These are phyloP conservation scores for Erpobdella octoculata DNA, from an alignment of 2,888 invertebrate genomes.

Conservation along the genomic window DNA sequence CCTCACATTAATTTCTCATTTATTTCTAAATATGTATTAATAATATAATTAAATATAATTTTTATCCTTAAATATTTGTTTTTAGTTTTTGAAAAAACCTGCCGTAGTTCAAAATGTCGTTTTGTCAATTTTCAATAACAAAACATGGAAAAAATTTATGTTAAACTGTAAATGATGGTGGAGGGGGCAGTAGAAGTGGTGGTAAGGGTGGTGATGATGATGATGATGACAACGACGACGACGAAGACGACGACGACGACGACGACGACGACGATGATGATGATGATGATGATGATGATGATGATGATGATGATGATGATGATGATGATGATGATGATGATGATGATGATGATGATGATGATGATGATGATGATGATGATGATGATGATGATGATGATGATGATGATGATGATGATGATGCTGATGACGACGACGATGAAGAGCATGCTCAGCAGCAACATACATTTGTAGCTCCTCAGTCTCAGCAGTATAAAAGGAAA, in stretches of 20 bases:
- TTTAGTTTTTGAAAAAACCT: too few relatives aligned
- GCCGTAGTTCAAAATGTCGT: too few relatives aligned
- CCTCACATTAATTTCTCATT: too few relatives aligned
- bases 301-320: conserved; percentile 34
- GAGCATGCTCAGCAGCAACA: too few relatives aligned
- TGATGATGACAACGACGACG: conserved; percentile 27
- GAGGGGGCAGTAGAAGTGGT: conserved; percentile 24
- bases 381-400: conserved; percentile 33
- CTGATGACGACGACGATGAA: conserved; percentile 19
- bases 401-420: conserved; percentile 33
- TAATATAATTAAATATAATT: too few relatives aligned
- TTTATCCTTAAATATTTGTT: too few relatives aligned
- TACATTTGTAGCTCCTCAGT: too few relatives aligned
- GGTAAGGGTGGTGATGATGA: conserved; percentile 30
- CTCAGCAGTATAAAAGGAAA: too few relatives aligned
- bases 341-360: neutral
- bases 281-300: conserved; percentile 19
- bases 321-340: conserved; percentile 14
- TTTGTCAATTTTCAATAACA: too few relatives aligned
- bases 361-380: conserved; percentile 24
- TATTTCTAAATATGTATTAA: too few relatives aligned
- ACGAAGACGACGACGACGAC: conserved; percentile 16
- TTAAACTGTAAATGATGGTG: neutral
- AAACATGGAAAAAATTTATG: neutral
- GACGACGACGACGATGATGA: conserved; percentile 21